Evolutionary conservation across 2,888 invertebrate species (phyloP).

Genomic region (Cosmorhoe ocellata): DNA sequence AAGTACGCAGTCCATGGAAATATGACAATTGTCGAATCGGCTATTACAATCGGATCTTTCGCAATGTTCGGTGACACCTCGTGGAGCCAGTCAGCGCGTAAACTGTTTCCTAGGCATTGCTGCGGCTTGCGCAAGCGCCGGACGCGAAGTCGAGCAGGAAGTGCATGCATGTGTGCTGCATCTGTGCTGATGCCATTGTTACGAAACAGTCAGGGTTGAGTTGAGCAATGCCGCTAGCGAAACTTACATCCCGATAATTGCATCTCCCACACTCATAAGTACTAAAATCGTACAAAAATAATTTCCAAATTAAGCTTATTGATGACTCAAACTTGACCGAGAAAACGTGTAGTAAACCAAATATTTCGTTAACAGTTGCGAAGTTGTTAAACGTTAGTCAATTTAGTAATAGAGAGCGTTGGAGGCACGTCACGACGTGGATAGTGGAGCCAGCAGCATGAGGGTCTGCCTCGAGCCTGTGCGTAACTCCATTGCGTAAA

Average conservation of each 20-base stretch:
- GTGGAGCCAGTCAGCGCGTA: slow-evolving; percentile 44
- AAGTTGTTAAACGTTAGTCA: slow-evolving; percentile 70
- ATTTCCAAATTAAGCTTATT: slow-evolving; percentile 18
- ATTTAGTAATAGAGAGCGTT: slow-evolving; percentile 64
- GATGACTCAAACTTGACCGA: slow-evolving; percentile 60
- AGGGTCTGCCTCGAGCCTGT: slow-evolving; percentile 32
- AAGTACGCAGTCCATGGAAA: slow-evolving; percentile 43
- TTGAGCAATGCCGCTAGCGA: slow-evolving; percentile 76
- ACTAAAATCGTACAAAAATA: neutral
- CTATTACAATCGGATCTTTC: slow-evolving; percentile 60
- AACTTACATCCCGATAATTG: slow-evolving; percentile 74
- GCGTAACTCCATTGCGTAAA: slow-evolving; percentile 60
- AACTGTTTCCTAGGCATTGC: slow-evolving; percentile 54
- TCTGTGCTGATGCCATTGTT: slow-evolving; percentile 77
- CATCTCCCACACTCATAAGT: neutral
- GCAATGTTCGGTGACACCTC: slow-evolving; percentile 59
- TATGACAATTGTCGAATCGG: slow-evolving; percentile 51
- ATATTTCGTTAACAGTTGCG: slow-evolving; percentile 72
- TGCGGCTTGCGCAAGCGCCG: slow-evolving; percentile 68
- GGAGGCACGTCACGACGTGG: slow-evolving; percentile 56
- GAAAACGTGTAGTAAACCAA: slow-evolving; percentile 60
- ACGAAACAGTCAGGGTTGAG: slow-evolving; percentile 81
- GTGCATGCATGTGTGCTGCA: slow-evolving; percentile 79
- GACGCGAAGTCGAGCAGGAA: slow-evolving; percentile 76
- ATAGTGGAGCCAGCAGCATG: slow-evolving; percentile 39